Evolutionary conservation across 2,888 invertebrate genomes (phyloP), one percentile per base, ranked within the genome.

Genomic region (Heliothis peltigera): DNA sequence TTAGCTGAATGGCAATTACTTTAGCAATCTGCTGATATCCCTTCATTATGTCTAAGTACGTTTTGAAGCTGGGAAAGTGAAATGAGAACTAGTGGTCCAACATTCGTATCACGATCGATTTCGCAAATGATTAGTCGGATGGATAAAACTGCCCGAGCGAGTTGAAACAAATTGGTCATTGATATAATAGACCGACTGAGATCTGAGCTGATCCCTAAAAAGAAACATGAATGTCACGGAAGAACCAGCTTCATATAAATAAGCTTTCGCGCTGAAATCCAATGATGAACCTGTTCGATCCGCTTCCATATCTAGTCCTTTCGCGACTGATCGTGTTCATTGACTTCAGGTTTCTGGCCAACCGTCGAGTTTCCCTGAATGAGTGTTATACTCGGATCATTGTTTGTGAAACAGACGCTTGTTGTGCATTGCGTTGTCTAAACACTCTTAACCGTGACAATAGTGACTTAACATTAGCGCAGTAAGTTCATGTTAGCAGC

Each of bases 361-460:
- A 70, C 64, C 52, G 70, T 47, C 70, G 64, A 64, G 62, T 83
- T 91, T 91, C 89, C 83, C 76, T 84, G 90, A 91, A 90, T 77
- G 81, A 75, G 75, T 84, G 79, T 84, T 84, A 85, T 80, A 84
- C 81, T 66, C 69, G 73, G 75, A 63, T 71, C 68, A 79, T 88
- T 92, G 92, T 92, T 92, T 91, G 87, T 88, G 89, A 90, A 92
- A 92, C 84, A 84, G 86, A 85, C 81, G 84, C 89, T 70, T 90
- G 89, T 90, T 89, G 88, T 84, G 84, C 81, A 82, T 85, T 78
- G 75, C 80, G 61, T 75, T 84, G 84, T 87, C 84, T 82, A 88
- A 90, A 91, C 89, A 87, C 68, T 74, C 80, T 76, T 80, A 82
- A 47, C 55, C 53, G 70, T 80, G 66, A 83, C 82, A 80, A 83